phyloP scores from a whole-genome alignment of 2,797 vertebrate species.

The Gallirallus australis region DNA sequence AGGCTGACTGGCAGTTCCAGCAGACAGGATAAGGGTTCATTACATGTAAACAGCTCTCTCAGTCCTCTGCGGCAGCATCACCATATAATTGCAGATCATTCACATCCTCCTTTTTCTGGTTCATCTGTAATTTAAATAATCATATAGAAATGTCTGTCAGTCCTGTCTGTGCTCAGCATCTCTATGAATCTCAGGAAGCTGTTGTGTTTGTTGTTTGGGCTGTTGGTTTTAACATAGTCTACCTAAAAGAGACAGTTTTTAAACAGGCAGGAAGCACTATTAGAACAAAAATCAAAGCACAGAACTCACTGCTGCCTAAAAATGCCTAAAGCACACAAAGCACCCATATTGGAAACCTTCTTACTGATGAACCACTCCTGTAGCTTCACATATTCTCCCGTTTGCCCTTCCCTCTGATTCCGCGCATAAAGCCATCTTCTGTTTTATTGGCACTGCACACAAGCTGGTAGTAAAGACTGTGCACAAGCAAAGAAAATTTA shows the following conservation, averaged over 20 bases:
- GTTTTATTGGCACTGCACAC: not conserved
- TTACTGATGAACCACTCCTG: not conserved
- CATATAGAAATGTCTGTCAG: not conserved
- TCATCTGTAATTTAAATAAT: slow-evolving; percentile 23
- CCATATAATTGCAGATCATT: not conserved
- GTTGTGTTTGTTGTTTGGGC: not conserved
- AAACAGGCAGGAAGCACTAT: not conserved
- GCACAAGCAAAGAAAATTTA: not conserved
- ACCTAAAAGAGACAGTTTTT: not conserved
- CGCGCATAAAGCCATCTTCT: not conserved
- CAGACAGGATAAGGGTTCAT: not conserved
- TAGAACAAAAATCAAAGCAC: not conserved
- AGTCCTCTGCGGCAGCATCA: not conserved
- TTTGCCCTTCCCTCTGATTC: not conserved
- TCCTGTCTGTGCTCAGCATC: not conserved
- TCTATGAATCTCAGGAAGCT: not conserved
- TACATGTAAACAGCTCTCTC: not conserved
- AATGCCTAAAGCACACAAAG: not conserved
- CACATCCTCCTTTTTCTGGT: not conserved
- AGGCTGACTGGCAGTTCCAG: not conserved
- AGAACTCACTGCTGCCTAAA: not conserved
- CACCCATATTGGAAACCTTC: not conserved
- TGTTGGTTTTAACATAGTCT: not conserved
- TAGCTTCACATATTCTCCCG: not conserved
- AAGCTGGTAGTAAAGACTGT: not conserved